These are phyloP conservation scores for Antechinus flavipes DNA, from an alignment of 2,113 vertebrate species.

Conservation along the genomic window DNA sequence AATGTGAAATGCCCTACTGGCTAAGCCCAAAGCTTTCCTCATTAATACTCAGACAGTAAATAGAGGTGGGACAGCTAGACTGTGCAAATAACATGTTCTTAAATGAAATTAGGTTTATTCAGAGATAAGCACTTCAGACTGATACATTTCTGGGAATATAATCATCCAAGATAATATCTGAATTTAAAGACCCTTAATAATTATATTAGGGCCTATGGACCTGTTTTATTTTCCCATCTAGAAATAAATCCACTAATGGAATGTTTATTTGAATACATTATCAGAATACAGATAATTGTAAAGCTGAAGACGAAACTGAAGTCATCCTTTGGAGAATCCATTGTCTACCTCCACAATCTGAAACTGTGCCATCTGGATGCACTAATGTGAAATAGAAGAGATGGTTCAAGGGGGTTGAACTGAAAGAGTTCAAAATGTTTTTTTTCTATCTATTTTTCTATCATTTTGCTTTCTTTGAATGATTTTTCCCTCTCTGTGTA, in stretches of 20 bases:
- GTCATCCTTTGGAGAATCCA: background rate
- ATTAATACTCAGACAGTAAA: background rate
- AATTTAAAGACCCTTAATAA: background rate
- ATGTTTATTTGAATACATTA: background rate
- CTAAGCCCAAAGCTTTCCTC: background rate
- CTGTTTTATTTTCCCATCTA: background rate
- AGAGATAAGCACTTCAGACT: background rate
- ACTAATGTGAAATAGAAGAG: background rate
- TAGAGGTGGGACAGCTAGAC: background rate
- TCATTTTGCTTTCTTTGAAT: background rate
- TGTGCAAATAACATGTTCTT: background rate
- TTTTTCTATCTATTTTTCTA: background rate
- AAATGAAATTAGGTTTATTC: background rate
- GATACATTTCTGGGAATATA: background rate
- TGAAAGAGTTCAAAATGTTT: background rate
- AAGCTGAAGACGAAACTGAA: background rate
- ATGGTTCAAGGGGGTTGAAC: background rate
- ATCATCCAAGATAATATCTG: background rate
- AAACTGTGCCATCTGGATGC: background rate
- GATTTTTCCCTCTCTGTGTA: background rate
- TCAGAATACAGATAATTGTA: background rate
- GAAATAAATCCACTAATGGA: background rate
- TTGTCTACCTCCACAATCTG: background rate
- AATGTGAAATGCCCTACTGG: background rate
- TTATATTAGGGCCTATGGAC: background rate